phyloP scores from a whole-genome alignment of 2,888 invertebrate species.

The Nudaria mundana region DNA sequence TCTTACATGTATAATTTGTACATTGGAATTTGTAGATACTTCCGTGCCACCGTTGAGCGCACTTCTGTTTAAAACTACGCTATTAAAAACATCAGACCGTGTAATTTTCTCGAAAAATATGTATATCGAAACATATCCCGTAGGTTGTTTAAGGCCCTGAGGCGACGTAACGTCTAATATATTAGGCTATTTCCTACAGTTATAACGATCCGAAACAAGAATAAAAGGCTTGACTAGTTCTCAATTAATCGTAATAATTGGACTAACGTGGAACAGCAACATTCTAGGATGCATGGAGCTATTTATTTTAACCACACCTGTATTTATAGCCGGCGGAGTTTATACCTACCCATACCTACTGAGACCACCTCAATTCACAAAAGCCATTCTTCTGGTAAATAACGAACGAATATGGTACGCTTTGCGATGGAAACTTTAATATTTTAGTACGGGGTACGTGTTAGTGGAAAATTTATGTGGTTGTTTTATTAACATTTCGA shows the following conservation, averaged over 20 bases:
- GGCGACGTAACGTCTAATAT: slow-evolving; percentile 41
- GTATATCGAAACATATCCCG: slow-evolving; percentile 37
- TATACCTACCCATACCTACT: slow-evolving; percentile 11
- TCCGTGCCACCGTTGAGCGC: slow-evolving; percentile 39
- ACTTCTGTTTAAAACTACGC: slow-evolving; percentile 47
- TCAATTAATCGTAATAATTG: slow-evolving; percentile 66
- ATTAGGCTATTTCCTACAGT: slow-evolving; percentile 38
- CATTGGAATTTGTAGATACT: slow-evolving; percentile 21
- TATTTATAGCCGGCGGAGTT: slow-evolving; percentile 37
- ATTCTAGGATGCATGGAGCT: slow-evolving; percentile 46
- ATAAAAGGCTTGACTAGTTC: slow-evolving; percentile 48
- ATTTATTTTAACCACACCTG: slow-evolving; percentile 62
- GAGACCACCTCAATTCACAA: slow-evolving; percentile 20
- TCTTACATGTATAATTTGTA: slow-evolving; percentile 23
- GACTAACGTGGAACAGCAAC: slow-evolving; percentile 38
- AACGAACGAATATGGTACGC: slow-evolving; percentile 30
- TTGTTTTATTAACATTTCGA: too few species aligned
- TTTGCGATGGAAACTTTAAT: slow-evolving; percentile 21
- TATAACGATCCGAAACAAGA: slow-evolving; percentile 51
- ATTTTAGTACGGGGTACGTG: slow-evolving; percentile 16
- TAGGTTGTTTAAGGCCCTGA: slow-evolving; percentile 26
- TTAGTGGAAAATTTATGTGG: slow-evolving; percentile 8
- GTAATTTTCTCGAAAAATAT: slow-evolving; percentile 42
- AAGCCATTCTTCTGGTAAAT: slow-evolving; percentile 32
- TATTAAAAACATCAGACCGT: slow-evolving; percentile 39